Percentiles rank a stretch among this genome's conserved stretches.
Evolutionary conservation across 2,888 invertebrate genomes (phyloP).

Genomic region (Polymixis flavicincta): DNA sequence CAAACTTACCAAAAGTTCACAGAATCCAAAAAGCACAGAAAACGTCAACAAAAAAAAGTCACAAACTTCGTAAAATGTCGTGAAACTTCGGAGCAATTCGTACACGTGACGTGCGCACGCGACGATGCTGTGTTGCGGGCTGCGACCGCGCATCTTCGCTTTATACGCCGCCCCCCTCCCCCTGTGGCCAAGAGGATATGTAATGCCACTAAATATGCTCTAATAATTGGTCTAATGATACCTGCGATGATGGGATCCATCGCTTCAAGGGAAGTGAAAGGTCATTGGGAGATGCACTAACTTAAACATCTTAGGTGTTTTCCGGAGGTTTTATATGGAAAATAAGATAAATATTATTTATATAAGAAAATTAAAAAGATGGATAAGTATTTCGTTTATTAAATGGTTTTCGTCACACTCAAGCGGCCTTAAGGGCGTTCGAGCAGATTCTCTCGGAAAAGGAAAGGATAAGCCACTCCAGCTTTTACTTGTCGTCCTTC

Average conservation of each 20-base stretch:
- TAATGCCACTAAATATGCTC: slow-evolving; percentile 67
- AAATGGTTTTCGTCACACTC: neutral
- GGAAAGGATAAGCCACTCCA: neutral
- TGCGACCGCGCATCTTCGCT: slow-evolving; percentile 76
- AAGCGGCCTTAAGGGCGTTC: neutral
- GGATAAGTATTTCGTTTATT: neutral
- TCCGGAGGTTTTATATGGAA: neutral
- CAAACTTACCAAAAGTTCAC: slow-evolving; percentile 63
- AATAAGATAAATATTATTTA: neutral
- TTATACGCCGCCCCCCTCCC: slow-evolving; percentile 82
- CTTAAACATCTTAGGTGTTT: neutral
- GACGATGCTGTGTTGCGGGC: slow-evolving; percentile 73
- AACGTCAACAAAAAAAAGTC: slow-evolving; percentile 56
- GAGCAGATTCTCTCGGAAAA: neutral
- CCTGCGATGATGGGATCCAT: slow-evolving; percentile 52
- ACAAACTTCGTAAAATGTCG: slow-evolving; percentile 58
- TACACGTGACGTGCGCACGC: slow-evolving; percentile 65
- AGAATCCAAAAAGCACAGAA: slow-evolving; percentile 65
- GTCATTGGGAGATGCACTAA: slow-evolving; percentile 37
- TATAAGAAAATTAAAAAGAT: neutral
- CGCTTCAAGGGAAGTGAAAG: slow-evolving; percentile 53
- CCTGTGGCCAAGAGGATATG: slow-evolving; percentile 55
- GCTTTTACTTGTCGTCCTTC: neutral
- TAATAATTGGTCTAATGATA: slow-evolving; percentile 67
- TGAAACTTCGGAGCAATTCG: slow-evolving; percentile 46